These are phyloP conservation scores for Oplegnathus fasciatus DNA, from an alignment of 2,113 vertebrate genomes.

Conservation along the genomic window DNA sequence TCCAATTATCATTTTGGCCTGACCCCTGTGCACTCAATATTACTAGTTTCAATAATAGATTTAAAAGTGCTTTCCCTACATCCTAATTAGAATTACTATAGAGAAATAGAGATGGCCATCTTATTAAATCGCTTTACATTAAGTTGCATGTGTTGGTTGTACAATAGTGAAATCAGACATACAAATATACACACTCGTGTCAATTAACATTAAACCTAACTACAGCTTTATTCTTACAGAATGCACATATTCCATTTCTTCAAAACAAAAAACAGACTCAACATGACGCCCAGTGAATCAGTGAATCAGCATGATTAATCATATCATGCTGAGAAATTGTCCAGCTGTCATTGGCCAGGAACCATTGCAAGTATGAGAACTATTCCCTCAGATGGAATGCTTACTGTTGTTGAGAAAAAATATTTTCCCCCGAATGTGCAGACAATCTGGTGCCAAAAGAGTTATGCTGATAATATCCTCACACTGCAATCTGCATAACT, in stretches of 20 bases:
- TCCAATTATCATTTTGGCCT: conserved; percentile 82
- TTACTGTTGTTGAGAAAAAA: conserved; percentile 28
- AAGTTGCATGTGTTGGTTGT: conserved; percentile 12
- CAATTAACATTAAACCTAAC: conserved; percentile 19
- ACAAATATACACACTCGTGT: neutral
- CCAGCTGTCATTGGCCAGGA: conserved; percentile 48
- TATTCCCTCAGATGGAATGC: conserved; percentile 32
- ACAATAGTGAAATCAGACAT: neutral
- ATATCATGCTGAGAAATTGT: conserved; percentile 54
- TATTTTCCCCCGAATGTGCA: conserved; percentile 20
- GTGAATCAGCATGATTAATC: conserved; percentile 57
- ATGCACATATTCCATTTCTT: conserved; percentile 10
- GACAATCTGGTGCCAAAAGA: conserved; percentile 36
- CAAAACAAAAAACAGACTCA: conserved; percentile 15
- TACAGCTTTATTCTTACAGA: neutral
- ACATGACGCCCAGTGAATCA: conserved; percentile 22
- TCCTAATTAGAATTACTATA: conserved; percentile 62
- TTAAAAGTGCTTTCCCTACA: conserved; percentile 59
- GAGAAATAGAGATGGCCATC: conserved; percentile 35
- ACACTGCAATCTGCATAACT: conserved; percentile 34
- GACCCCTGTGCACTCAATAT: conserved; percentile 78
- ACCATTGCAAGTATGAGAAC: conserved; percentile 35
- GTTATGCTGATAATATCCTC: conserved; percentile 31
- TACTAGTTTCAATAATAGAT: conserved; percentile 67
- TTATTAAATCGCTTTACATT: conserved; percentile 27